A percentile compares a stretch with the other conserved stretches of the same genome.
Conservation (phyloP, 2,888 invertebrate species). For the Tipula lateralis region DNA sequence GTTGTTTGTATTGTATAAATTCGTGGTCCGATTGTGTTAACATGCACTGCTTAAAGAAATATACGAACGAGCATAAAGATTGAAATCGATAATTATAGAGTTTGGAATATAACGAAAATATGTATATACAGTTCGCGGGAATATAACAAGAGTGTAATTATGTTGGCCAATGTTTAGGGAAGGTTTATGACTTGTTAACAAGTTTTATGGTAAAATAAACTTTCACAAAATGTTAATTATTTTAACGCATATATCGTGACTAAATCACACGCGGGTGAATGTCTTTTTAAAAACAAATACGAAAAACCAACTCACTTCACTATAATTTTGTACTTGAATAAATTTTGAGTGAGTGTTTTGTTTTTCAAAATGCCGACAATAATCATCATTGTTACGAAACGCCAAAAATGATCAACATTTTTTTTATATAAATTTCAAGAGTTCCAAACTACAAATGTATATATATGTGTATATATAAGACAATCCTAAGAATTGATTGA, state of each 20-base stretch:
- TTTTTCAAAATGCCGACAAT: background rate
- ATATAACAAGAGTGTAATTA: background rate
- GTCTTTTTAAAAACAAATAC: background rate
- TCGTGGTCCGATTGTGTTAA: background rate
- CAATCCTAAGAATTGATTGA: slow-evolving; percentile 11
- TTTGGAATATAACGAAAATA: background rate
- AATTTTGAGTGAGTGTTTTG: background rate
- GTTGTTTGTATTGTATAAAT: background rate
- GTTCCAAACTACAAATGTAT: background rate
- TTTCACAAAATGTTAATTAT: background rate
- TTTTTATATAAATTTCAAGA: background rate
- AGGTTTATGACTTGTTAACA: background rate
- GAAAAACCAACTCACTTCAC: background rate
- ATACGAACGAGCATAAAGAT: background rate
- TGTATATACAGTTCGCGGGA: background rate
- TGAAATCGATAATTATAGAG: slow-evolving; percentile 19
- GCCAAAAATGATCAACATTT: slow-evolving; percentile 7
- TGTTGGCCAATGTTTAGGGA: background rate
- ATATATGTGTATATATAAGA: background rate
- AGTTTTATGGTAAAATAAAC: background rate
- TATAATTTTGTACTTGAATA: background rate
- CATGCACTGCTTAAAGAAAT: background rate
- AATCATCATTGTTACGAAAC: background rate
- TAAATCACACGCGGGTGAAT: background rate
- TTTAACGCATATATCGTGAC: background rate